Conservation (phyloP, 2,888 invertebrate genomes). For the Galerucella nymphaeae region DNA sequence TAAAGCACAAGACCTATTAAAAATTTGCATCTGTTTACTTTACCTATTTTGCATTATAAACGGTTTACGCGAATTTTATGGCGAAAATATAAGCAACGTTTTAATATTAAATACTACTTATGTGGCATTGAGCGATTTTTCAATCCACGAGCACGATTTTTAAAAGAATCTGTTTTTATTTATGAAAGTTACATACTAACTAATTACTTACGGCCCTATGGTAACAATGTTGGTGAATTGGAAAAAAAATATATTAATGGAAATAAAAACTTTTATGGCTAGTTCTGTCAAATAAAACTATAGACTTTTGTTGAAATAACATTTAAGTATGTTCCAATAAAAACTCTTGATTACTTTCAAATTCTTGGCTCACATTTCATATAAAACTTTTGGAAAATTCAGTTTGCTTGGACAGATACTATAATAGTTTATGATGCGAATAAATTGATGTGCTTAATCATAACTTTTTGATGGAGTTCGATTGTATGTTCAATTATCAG, state of each 20-base stretch:
- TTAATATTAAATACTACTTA: not conserved
- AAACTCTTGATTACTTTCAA: constrained; percentile 1
- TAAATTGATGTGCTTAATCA: not conserved
- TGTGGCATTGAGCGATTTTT: not conserved
- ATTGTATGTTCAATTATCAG: not conserved
- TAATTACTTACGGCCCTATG: no score
- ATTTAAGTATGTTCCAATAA: not conserved
- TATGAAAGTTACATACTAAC: no score
- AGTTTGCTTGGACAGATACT: not conserved
- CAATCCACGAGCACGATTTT: not conserved
- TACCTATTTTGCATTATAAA: constrained; percentile 1
- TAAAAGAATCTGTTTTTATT: no score
- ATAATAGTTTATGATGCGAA: not conserved
- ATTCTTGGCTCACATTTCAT: not conserved
- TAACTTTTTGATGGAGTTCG: not conserved
- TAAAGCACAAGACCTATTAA: constrained; percentile 25
- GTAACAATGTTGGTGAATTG: no score
- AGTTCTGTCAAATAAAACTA: not conserved
- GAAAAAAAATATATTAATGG: no score
- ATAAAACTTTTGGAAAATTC: not conserved
- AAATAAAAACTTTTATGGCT: not conserved
- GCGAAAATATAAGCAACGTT: not conserved
- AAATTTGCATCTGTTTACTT: constrained; percentile 27
- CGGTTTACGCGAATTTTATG: not conserved
- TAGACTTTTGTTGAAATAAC: not conserved